These are phyloP conservation scores for Eclectus roratus DNA, from an alignment of 2,113 vertebrate genomes.

Conservation along the genomic window DNA sequence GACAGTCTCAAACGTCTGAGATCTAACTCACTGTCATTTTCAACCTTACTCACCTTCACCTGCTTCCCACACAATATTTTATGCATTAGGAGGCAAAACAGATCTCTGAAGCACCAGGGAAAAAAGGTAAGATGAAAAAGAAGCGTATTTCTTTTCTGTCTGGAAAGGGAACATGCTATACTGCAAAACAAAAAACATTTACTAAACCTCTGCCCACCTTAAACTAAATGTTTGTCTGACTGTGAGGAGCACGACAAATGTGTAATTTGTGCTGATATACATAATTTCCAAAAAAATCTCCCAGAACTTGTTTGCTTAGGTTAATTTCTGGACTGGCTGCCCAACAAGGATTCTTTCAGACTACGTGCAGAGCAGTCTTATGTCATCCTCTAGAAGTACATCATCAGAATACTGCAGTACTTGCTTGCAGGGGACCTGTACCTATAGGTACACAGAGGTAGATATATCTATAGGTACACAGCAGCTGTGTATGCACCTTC, in stretches of 20 bases:
- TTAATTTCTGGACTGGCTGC: neutral
- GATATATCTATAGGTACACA: neutral
- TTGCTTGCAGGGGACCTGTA: neutral
- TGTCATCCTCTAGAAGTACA: neutral
- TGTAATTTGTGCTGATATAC: neutral
- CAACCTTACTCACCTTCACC: neutral
- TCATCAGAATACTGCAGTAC: neutral
- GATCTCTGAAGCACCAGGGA: neutral
- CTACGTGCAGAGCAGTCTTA: neutral
- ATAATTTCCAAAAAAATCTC: neutral
- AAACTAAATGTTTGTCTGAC: neutral
- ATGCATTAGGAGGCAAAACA: neutral
- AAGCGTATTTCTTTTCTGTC: neutral
- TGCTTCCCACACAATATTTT: neutral
- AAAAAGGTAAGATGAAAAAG: neutral
- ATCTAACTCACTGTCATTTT: neutral
- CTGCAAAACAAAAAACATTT: neutral
- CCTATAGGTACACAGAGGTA: neutral
- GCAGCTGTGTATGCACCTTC: neutral
- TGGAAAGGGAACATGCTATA: neutral
- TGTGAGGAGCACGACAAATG: neutral
- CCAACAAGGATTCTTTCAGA: neutral
- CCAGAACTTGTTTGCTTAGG: neutral
- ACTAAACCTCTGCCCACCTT: neutral
- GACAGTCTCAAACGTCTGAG: neutral